phyloP scores from a whole-genome alignment of 2,113 vertebrate genomes.

The Gnathonemus longibarbis region DNA sequence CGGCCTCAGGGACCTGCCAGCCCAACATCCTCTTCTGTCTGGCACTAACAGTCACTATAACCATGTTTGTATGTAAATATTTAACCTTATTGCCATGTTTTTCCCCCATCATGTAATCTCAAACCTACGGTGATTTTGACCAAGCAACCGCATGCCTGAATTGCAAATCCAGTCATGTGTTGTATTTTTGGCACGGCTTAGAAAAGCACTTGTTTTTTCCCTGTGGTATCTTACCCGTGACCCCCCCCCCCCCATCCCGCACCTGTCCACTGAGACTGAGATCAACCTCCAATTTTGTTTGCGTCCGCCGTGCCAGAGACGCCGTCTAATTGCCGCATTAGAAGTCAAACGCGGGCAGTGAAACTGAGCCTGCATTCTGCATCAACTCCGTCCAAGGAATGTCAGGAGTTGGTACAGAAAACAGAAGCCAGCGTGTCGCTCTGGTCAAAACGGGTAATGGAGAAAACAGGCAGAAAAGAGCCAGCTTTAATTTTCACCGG shows the following conservation, averaged over 20 bases:
- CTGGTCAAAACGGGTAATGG: slow-evolving; percentile 12
- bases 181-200: not conserved
- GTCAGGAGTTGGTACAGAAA: not conserved
- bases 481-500: slow-evolving; percentile 19
- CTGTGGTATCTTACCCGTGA: not conserved
- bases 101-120: not conserved
- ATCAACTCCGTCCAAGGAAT: not conserved
- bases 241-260: not conserved
- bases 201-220: not conserved
- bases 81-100: not conserved
- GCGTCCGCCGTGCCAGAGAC: not conserved
- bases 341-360: not conserved
- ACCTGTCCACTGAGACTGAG: not conserved
- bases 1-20: not conserved
- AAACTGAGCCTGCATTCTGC: not conserved
- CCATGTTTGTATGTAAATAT: not conserved
- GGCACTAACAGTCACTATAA: not conserved
- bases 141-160: not conserved
- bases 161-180: not conserved
- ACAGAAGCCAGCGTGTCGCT: slow-evolving; percentile 14
- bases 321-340: not conserved
- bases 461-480: not conserved
- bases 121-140: not conserved
- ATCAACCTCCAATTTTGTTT: not conserved
- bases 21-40: not conserved